These are phyloP conservation scores for Syrista parreyssii DNA, from an alignment of 2,888 invertebrate species.

Conservation along the genomic window DNA sequence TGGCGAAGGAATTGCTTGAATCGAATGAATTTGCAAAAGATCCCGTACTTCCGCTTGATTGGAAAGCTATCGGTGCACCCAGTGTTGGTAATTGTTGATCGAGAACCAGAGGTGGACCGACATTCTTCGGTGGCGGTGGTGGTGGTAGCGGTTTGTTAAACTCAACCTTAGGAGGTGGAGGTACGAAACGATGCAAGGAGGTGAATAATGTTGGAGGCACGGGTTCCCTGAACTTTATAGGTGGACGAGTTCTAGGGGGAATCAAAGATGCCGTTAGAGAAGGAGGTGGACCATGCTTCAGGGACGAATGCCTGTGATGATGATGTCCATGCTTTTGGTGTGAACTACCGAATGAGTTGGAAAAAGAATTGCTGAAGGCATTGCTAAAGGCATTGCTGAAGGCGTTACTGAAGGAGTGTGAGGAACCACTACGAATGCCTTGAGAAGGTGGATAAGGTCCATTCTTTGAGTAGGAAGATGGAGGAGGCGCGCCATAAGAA, in stretches of 20 bases:
- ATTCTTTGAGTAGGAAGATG: slow-evolving; percentile 53
- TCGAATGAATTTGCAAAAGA: slow-evolving; percentile 27
- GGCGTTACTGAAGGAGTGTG: slow-evolving; percentile 24
- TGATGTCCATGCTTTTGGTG: slow-evolving; percentile 55
- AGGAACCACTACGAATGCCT: slow-evolving; percentile 60
- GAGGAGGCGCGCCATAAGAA: slow-evolving; percentile 51
- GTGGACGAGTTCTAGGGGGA: slow-evolving; percentile 62
- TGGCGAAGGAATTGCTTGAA: slow-evolving; percentile 27
- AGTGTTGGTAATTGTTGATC: slow-evolving; percentile 51
- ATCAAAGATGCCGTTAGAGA: slow-evolving; percentile 45
- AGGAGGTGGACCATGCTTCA: slow-evolving; percentile 32
- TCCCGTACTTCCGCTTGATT: slow-evolving; percentile 25
- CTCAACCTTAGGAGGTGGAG: slow-evolving; percentile 30
- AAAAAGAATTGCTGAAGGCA: background rate
- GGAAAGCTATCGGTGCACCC: slow-evolving; percentile 45
- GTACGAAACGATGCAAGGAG: slow-evolving; percentile 68
- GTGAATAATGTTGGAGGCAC: slow-evolving; percentile 76
- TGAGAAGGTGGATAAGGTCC: slow-evolving; percentile 63
- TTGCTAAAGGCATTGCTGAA: slow-evolving; percentile 25
- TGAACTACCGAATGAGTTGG: slow-evolving; percentile 9
- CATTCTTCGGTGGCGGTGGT: slow-evolving; percentile 44
- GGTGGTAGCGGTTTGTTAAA: slow-evolving; percentile 25
- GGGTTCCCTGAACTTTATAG: slow-evolving; percentile 79
- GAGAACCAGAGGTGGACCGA: slow-evolving; percentile 42
- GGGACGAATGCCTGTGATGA: slow-evolving; percentile 43